Evolutionary conservation across 1,140 invertebrate species (phyloP).

Genomic region (Dendroctonus valens): DNA sequence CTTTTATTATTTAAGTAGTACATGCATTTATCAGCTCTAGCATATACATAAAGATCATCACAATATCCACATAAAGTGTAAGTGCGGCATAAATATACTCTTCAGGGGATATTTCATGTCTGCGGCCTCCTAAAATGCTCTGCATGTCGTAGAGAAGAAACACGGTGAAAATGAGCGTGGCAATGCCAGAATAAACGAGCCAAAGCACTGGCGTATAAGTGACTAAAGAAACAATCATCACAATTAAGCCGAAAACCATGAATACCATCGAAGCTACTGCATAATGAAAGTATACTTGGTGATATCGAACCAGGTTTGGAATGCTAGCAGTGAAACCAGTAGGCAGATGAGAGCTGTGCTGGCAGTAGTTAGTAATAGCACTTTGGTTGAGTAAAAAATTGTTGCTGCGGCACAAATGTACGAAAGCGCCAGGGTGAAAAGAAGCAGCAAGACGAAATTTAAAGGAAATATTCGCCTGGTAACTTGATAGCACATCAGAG

Average conservation of each 20-base stretch:
- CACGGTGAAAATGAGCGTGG: constrained; percentile 20
- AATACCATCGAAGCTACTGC: constrained; percentile 31
- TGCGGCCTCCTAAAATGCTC: constrained; percentile 39
- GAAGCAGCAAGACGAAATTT: constrained; percentile 37
- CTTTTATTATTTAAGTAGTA: neutral
- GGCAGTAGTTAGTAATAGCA: constrained; percentile 26
- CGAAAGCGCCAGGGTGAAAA: constrained; percentile 35
- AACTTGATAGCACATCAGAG: constrained; percentile 27
- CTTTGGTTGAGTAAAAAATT: constrained; percentile 9
- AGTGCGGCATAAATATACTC: constrained; percentile 43
- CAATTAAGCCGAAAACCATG: constrained; percentile 33
- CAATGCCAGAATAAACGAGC: constrained; percentile 30
- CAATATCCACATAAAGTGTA: constrained; percentile 42
- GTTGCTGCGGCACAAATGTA: constrained; percentile 30
- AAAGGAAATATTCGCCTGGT: constrained; percentile 35
- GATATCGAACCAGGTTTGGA: constrained; percentile 39
- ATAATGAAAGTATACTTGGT: constrained; percentile 38
- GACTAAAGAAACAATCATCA: constrained; percentile 29
- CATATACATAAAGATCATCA: constrained; percentile 40
- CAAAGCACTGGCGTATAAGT: constrained; percentile 19
- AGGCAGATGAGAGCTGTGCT: constrained; percentile 34
- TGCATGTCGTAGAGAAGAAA: constrained; percentile 43
- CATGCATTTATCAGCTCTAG: constrained; percentile 13
- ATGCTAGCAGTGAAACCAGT: constrained; percentile 35
- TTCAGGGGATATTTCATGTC: constrained; percentile 40